Conservation (phyloP, 2,797 vertebrate genomes). For the Xiphorhynchus erythropygius region DNA sequence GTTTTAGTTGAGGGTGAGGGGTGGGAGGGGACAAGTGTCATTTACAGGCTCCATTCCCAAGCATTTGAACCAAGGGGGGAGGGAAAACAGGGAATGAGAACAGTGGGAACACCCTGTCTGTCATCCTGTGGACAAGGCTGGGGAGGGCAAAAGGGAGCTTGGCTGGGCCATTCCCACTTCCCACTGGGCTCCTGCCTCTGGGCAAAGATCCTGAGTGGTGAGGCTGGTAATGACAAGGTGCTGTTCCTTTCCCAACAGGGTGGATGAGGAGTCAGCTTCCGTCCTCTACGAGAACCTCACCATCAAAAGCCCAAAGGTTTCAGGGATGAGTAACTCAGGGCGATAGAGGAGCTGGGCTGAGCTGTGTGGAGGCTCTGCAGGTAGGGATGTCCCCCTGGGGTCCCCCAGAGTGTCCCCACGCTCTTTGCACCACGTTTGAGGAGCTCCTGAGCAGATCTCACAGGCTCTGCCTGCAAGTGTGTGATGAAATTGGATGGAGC, state of each 20-base stretch:
- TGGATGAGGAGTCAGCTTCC: slow-evolving; percentile 84
- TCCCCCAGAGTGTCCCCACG: not conserved
- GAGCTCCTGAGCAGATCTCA: not conserved
- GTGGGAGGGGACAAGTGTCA: not conserved
- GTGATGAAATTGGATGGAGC: rapidly evolving
- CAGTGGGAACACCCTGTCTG: rapidly evolving
- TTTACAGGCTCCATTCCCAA: not conserved
- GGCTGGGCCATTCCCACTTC: not conserved
- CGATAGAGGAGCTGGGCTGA: slow-evolving; percentile 72
- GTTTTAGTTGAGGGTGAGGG: not conserved
- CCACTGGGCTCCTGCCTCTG: not conserved
- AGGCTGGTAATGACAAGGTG: not conserved
- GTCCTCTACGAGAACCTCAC: slow-evolving; percentile 89
- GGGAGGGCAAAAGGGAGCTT: not conserved
- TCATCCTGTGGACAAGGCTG: rapidly evolving
- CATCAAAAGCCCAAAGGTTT: slow-evolving; percentile 84
- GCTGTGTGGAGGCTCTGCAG: not conserved
- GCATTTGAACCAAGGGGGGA: not conserved
- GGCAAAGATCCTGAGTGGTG: not conserved
- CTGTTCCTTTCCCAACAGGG: slow-evolving; percentile 41
- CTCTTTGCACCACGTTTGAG: rapidly evolving
- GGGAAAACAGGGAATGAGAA: not conserved
- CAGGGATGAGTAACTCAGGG: slow-evolving; percentile 82
- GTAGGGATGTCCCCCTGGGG: not conserved
- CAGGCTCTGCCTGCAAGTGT: not conserved